Percentiles rank a stretch among this genome's conserved stretches.
Conservation (phyloP, 2,888 invertebrate genomes). For the Microctonus aethiopoides region DNA sequence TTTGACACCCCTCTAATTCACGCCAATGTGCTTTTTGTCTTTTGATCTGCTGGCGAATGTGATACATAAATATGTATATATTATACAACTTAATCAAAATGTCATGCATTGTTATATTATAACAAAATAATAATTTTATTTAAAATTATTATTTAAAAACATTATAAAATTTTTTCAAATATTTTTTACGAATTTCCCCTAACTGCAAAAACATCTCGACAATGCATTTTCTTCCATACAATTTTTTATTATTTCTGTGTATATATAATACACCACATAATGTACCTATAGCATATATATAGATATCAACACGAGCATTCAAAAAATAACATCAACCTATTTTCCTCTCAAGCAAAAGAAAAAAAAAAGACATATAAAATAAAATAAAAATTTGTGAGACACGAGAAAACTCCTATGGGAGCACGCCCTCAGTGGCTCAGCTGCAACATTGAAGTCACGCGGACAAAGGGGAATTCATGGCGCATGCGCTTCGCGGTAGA, state of each 20-base stretch:
- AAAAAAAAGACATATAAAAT: constrained; percentile 22
- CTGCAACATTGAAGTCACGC: constrained; percentile 41
- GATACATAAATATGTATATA: no score
- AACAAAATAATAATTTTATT: no score
- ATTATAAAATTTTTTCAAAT: no score
- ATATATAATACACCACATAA: no score
- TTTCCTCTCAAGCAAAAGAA: background rate
- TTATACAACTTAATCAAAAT: no score
- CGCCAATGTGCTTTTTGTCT: constrained; percentile 2
- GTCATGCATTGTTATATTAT: no score
- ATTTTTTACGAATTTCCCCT: background rate
- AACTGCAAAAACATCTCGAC: background rate
- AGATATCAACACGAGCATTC: background rate
- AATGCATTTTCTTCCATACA: background rate
- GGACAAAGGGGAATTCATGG: constrained; percentile 57
- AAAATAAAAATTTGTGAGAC: constrained; percentile 58
- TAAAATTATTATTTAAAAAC: no score
- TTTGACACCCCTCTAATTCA: background rate
- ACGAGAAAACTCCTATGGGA: constrained; percentile 58
- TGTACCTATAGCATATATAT: no score
- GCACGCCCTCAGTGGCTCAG: constrained; percentile 43
- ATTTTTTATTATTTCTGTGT: background rate
- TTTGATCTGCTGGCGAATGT: background rate
- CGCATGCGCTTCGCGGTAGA: constrained; percentile 58
- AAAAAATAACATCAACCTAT: background rate